Evolutionary conservation across 2,888 invertebrate species (phyloP), one percentile per base, ranked within the genome.

Genomic region (Nymphalis polychloros): DNA sequence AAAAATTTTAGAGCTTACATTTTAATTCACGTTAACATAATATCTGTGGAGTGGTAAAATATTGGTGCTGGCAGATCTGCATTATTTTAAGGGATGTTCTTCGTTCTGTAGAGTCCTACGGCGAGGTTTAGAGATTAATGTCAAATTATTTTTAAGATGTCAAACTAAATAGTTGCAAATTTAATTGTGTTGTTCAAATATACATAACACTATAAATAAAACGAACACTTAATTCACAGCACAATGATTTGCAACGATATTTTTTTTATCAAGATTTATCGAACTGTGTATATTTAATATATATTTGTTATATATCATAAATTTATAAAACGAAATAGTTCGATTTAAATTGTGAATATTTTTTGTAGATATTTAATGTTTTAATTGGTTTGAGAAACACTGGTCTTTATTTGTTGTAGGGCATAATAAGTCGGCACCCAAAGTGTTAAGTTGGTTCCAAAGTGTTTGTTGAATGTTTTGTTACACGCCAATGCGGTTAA

Each of bases 381-480:
- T 61, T 76, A 73, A 73, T 73, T 76, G 70, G 81, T 91, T 91
- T 92, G 92, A 92, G 92, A 91, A 92, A 91, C 92, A 92, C 91
- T 92, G 92, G 85, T 90, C 91, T 88, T 77, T 70, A 77, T 75
- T 76, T 76, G 77, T 87, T 87, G 86, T 88, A 89, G 84, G 84
- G 86, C 86, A 86, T 89, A 89, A 88, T 88, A 87, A 84, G 88
- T 89, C 86, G 84, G 85, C 85, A 89, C 84, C 90, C 88, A 90
- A 91, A 90, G 89, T 85, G 86, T 89, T 86, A 83, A 85, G 87
- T 89, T 82, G 87, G 85, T 89, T 89, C 90, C 91, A 91, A 91
- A 91, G 91, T 90, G 86, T 88, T 90, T 90, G 90, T 91, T 92
- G 85, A 90, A 88, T 89, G 89, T 90, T 91, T 87, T 90, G 90